Conservation (phyloP, 2,113 vertebrate species). For the Megaptera novaeangliae region DNA sequence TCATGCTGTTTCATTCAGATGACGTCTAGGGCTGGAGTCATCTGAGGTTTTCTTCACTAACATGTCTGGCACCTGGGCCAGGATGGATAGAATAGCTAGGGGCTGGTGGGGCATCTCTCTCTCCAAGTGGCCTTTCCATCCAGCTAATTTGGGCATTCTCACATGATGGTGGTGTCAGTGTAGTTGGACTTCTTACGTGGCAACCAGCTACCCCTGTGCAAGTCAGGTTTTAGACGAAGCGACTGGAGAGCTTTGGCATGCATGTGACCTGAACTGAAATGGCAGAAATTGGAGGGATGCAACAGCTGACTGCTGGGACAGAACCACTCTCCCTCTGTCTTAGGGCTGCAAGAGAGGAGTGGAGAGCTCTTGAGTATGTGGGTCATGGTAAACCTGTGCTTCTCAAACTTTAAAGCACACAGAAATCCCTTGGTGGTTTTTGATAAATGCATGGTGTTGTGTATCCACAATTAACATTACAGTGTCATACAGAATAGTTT, state of each 20-base stretch:
- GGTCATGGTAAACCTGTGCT: background rate
- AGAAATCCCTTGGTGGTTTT: background rate
- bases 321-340: too few relatives aligned
- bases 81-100: background rate
- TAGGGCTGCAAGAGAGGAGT: background rate
- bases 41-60: background rate
- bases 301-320: background rate
- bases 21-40: background rate
- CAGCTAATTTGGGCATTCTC: background rate
- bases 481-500: background rate
- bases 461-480: fast-evolving
- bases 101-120: background rate
- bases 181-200: background rate
- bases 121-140: background rate
- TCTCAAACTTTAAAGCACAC: background rate
- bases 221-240: background rate
- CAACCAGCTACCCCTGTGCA: too few relatives aligned
- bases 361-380: background rate
- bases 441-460: background rate
- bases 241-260: too few relatives aligned
- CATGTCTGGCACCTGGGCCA: background rate
- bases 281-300: too few relatives aligned
- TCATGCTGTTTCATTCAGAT: too few relatives aligned
- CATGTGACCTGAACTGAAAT: background rate
- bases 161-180: background rate